A percentile compares a stretch with the other conserved stretches of the same genome.
Conservation (phyloP, 2,797 vertebrate species). For the Girardinus metallicus region DNA sequence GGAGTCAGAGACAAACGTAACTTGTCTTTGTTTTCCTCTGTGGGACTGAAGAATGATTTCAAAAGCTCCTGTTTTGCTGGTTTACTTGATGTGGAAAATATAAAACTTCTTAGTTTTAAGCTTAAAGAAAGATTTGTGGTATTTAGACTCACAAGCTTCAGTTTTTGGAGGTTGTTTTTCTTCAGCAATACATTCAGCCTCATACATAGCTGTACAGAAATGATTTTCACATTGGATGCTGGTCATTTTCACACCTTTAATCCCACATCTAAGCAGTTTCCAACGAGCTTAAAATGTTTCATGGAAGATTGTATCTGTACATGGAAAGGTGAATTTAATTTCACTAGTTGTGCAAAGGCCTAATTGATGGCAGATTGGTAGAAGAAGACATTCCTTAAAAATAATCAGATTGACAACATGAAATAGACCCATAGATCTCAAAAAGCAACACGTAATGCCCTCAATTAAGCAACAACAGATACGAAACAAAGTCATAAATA, state of each 20-base stretch:
- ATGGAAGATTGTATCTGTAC: neutral
- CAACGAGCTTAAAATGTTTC: neutral
- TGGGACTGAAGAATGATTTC: neutral
- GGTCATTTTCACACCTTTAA: neutral
- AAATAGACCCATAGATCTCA: neutral
- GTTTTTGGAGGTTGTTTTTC: too few species aligned
- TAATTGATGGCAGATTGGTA: neutral
- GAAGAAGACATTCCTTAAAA: neutral
- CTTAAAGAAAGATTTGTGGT: neutral
- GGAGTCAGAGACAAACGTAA: neutral
- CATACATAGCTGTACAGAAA: neutral
- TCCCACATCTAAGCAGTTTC: neutral
- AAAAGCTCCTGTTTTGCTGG: neutral
- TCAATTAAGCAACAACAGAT: neutral
- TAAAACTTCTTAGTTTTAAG: neutral
- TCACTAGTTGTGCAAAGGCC: too few species aligned
- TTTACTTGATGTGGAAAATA: neutral
- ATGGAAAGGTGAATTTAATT: neutral
- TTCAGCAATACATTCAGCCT: neutral
- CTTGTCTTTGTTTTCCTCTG: neutral
- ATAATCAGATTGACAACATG: neutral
- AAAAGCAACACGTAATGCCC: neutral
- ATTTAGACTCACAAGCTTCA: neutral
- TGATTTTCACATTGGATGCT: neutral
- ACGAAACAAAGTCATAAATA: neutral